Conservation (phyloP, 2,113 vertebrate species). For the Aviceda subcristata region DNA sequence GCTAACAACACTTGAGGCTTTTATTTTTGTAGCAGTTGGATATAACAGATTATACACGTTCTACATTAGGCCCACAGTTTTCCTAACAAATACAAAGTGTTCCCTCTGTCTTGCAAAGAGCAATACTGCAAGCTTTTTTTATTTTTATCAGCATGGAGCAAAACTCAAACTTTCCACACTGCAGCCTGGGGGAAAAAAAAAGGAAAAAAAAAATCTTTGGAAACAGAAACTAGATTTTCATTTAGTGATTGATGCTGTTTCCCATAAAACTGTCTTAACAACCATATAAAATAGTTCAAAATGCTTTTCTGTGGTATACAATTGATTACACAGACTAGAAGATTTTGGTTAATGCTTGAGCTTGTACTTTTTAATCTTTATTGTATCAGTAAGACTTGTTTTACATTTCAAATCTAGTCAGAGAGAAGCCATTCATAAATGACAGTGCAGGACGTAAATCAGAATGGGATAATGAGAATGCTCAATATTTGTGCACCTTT, state of each 20-base stretch:
- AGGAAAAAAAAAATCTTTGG: not conserved
- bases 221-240: not conserved
- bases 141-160: not conserved
- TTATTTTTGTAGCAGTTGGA: not conserved
- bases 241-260: not conserved
- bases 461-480: not conserved
- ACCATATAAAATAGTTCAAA: not conserved
- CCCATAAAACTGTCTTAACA: not conserved
- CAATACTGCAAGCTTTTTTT: not conserved
- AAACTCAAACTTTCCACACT: not conserved
- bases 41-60: not conserved
- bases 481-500: not conserved
- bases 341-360: not conserved
- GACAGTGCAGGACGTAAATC: not conserved
- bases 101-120: not conserved
- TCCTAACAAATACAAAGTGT: not conserved
- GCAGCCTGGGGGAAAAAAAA: not conserved
- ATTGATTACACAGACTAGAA: not conserved
- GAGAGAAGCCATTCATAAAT: conserved; percentile 4
- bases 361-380: not conserved
- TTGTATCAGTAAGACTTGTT: not conserved
- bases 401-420: conserved; percentile 28
- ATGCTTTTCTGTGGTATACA: not conserved
- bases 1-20: not conserved
- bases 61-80: not conserved